Percentiles rank a stretch among this genome's conserved stretches.
phyloP scores from a whole-genome alignment of 2,113 vertebrate species.

The Oreochromis niloticus region DNA sequence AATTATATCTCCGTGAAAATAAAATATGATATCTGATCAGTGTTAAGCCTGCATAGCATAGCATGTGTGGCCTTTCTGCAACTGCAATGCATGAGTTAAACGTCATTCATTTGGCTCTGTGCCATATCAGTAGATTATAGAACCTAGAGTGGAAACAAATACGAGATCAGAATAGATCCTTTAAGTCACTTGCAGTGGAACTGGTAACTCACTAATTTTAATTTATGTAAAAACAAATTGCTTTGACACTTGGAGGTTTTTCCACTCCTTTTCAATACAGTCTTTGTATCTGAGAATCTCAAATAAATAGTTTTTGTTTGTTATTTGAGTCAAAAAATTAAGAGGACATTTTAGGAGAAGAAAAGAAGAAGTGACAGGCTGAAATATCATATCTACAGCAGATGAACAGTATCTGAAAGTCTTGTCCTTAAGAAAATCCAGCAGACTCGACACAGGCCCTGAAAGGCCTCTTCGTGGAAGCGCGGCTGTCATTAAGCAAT shows the following conservation, averaged over 20 bases:
- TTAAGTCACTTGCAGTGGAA: background rate
- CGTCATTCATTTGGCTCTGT: background rate
- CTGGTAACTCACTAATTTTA: background rate
- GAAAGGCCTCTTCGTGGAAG: background rate
- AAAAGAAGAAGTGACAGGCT: background rate
- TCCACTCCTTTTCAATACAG: background rate
- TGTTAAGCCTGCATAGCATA: background rate
- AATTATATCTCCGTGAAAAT: background rate
- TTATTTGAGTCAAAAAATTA: background rate
- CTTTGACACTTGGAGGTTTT: background rate
- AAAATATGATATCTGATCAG: background rate
- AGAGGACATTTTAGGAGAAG: background rate
- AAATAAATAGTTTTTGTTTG: background rate
- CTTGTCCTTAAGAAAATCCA: background rate
- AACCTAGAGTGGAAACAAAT: background rate
- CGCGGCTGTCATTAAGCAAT: background rate
- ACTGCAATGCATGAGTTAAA: background rate
- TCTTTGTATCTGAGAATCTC: background rate
- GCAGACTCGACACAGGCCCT: background rate
- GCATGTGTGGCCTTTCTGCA: background rate
- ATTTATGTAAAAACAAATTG: background rate
- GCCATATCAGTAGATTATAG: background rate
- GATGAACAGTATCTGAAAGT: background rate
- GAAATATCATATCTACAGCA: background rate
- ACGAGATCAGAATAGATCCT: background rate